Base-by-base conservation (phyloP, 2,797 vertebrate species). In the Cyclopterus lumpus region DNA sequence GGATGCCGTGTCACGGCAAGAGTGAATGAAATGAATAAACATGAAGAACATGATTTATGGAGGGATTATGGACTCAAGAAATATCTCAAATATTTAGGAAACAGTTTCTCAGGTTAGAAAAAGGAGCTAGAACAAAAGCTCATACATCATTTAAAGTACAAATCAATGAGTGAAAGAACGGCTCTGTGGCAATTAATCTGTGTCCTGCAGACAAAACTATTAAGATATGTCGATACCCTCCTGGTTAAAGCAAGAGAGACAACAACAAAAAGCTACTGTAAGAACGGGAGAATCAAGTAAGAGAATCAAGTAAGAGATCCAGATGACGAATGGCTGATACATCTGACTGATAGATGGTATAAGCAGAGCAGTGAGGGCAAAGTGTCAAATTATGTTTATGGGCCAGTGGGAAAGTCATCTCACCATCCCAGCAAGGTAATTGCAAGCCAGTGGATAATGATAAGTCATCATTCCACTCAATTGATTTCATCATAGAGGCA, bases 381-480 rank as follows among this genome's bases (percentile, higher is more conserved):
- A 77, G 53, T 71, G 71, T 73, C 73, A 79, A 51, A 82, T 86
- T 64, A 83, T 82, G 66, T 84, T 86, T 69, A 80, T 67, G 62
- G 59, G 22, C 71, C 57, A 57, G 28, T 59, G 57, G 67, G 71
- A 85, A 75, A 82, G 69, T 83, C 69, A 83, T 91, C 72, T 78
- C 57, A 32, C 46, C 67, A 68, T 74, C 79, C 48, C 48, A 38
- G 75, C 62, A 71, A 81, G 49, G 82, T 91, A 90, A 94, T 68
- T 81, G 70, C 74, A 87, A 84, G 57, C 73, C 71, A 77, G 73
- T 70, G 73, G 71, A 77, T 84, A 82, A 91, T 87, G 85, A 87
- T 85, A 83, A 84, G 78, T 84, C 88, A 85, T 92, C 81, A 88
- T 90, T 91, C 83, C 75, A 64, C 79, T 79, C 75, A 81, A 82